Conservation (phyloP, 1,140 invertebrate species). For the Aphaenogaster floridana region DNA sequence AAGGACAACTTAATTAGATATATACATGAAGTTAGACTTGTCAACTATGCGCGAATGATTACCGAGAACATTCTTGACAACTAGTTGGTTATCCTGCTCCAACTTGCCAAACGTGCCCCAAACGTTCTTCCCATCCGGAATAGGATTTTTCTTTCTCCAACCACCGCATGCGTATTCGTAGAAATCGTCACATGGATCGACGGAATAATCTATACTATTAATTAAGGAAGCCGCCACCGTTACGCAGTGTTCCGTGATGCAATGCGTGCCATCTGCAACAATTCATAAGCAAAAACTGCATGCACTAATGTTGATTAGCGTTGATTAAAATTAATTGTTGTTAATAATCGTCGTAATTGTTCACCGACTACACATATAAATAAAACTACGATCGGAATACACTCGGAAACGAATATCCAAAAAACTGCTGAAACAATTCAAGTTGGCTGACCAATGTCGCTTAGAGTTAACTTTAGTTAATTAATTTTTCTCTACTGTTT, state of each 20-base stretch:
- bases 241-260: constrained; percentile 94
- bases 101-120: constrained; percentile 98
- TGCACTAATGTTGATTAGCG: neutral
- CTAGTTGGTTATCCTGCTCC: constrained; percentile 96
- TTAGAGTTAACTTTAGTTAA: neutral
- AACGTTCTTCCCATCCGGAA: constrained; percentile 96
- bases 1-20: neutral
- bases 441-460: neutral
- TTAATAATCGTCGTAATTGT: neutral
- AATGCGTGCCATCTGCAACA: constrained; percentile 86
- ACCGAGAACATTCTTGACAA: constrained; percentile 96
- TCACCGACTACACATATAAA: neutral
- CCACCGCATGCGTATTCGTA: constrained; percentile 97
- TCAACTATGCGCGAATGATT: constrained; percentile 71
- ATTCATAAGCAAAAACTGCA: neutral
- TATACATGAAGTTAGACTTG: neutral
- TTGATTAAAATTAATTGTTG: neutral
- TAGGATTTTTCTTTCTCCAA: constrained; percentile 96
- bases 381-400: neutral
- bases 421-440: neutral
- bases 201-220: constrained; percentile 92
- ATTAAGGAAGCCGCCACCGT: constrained; percentile 95
- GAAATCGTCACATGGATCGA: constrained; percentile 97
- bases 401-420: neutral
- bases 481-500: neutral